phyloP scores from a whole-genome alignment of 1,140 invertebrate genomes.

The Drosophila ohnishii region DNA sequence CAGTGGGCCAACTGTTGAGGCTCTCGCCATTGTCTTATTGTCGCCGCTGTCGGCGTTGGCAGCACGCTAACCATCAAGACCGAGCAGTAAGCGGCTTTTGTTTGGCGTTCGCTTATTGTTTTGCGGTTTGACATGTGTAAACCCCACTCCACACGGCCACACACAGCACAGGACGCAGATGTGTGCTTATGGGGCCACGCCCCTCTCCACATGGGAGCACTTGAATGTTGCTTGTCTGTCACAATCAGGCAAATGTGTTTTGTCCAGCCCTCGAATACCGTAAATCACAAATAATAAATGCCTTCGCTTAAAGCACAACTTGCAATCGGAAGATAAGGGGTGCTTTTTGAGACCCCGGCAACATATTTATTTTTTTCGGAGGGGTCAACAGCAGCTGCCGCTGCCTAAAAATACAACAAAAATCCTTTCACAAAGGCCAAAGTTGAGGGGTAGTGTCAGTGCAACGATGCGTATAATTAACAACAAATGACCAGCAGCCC shows the following conservation, averaged over 20 bases:
- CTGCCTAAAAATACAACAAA: constrained; percentile 25
- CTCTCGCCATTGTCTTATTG: constrained; percentile 33
- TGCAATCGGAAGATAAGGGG: constrained; percentile 15
- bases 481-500: constrained; percentile 49
- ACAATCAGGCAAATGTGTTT: constrained; percentile 70
- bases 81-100: constrained; percentile 56
- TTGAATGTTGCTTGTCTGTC: constrained; percentile 65
- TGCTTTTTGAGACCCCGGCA: neutral
- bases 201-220: constrained; percentile 44
- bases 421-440: constrained; percentile 25
- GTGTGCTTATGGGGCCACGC: constrained; percentile 25
- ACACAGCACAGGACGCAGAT: constrained; percentile 4
- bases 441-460: constrained; percentile 26
- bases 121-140: constrained; percentile 62
- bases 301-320: constrained; percentile 37
- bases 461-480: constrained; percentile 70
- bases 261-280: constrained; percentile 25
- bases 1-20: constrained; percentile 43
- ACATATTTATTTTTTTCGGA: neutral
- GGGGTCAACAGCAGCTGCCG: constrained; percentile 1
- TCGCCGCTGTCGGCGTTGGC: constrained; percentile 23
- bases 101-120: constrained; percentile 60
- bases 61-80: constrained; percentile 42
- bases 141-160: constrained; percentile 4
- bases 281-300: constrained; percentile 50